Conservation (phyloP, 2,113 vertebrate genomes). For the Electrona antarctica region DNA sequence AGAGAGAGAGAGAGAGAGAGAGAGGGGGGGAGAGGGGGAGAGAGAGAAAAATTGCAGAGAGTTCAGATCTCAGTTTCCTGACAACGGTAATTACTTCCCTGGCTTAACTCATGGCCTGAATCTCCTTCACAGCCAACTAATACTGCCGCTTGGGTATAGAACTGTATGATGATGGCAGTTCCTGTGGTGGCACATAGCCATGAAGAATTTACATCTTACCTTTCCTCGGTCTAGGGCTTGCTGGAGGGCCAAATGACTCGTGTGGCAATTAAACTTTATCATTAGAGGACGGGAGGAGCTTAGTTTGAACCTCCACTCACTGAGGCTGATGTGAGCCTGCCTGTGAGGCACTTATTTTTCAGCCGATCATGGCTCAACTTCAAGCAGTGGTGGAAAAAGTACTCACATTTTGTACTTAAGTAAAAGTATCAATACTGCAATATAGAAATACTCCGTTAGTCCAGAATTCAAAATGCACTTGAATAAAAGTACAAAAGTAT, state of each 20-base stretch:
- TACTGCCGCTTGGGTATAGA: constrained; percentile 23
- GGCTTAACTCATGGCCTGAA: constrained; percentile 59
- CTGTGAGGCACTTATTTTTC: too few species aligned
- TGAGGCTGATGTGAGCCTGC: constrained; percentile 49
- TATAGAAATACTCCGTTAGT: too few species aligned
- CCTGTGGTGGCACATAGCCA: constrained; percentile 54
- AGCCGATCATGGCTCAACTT: too few species aligned
- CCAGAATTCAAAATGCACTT: too few species aligned
- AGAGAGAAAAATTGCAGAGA: background rate
- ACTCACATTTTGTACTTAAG: too few species aligned
- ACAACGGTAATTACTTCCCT: constrained; percentile 63
- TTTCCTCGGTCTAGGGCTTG: constrained; percentile 41
- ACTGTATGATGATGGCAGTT: constrained; percentile 22
- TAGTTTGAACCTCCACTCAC: constrained; percentile 56
- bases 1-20: constrained; percentile 1
- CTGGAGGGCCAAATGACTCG: constrained; percentile 52
- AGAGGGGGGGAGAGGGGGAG: background rate
- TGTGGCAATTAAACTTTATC: constrained; percentile 57
- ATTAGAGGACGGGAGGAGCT: constrained; percentile 50
- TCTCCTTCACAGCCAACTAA: constrained; percentile 51
- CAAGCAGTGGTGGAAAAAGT: too few species aligned
- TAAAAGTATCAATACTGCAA: too few species aligned
- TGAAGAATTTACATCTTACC: constrained; percentile 50
- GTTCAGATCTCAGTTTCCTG: constrained; percentile 47
- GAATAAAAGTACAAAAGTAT: too few species aligned